A percentile compares a stretch with the other conserved stretches of the same genome.
phyloP scores from a whole-genome alignment of 2,797 vertebrate species.

The Tapirus indicus region DNA sequence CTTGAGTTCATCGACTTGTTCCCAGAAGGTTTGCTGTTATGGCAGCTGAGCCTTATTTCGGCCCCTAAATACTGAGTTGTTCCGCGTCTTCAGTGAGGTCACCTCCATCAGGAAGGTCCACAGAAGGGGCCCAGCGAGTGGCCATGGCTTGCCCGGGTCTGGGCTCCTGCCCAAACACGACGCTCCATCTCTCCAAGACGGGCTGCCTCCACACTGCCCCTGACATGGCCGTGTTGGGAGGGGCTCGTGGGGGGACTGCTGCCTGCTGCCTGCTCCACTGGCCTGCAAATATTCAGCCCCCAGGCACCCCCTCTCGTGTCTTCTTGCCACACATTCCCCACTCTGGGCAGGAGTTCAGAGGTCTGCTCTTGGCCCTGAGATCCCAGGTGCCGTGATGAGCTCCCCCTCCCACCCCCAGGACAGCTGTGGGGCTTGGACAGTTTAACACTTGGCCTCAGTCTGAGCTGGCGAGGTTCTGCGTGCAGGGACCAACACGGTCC shows the following conservation, averaged over 20 bases:
- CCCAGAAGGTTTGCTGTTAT: neutral
- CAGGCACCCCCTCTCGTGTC: rapidly evolving
- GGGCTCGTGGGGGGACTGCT: rapidly evolving
- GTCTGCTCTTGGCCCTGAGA: neutral
- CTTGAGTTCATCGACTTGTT: neutral
- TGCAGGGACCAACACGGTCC: neutral
- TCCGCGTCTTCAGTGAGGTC: neutral
- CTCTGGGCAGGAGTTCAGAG: conserved; percentile 10
- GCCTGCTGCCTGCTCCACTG: neutral
- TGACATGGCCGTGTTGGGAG: rapidly evolving
- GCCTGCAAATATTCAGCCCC: neutral
- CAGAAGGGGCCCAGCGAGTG: neutral
- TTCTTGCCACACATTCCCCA: neutral
- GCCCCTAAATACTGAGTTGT: neutral
- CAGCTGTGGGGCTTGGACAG: neutral
- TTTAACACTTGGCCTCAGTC: conserved; percentile 2
- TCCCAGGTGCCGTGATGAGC: neutral
- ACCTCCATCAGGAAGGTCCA: neutral
- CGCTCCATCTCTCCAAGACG: neutral
- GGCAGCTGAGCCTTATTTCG: neutral
- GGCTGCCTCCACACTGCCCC: neutral
- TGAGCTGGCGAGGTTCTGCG: neutral
- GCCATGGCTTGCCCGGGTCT: neutral
- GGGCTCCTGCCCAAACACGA: neutral
- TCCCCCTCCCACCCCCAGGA: neutral